A percentile compares a stretch with the other conserved stretches of the same genome.
Evolutionary conservation across 1,140 invertebrate species (phyloP).

Genomic region (Lysiphlebus fabarum): DNA sequence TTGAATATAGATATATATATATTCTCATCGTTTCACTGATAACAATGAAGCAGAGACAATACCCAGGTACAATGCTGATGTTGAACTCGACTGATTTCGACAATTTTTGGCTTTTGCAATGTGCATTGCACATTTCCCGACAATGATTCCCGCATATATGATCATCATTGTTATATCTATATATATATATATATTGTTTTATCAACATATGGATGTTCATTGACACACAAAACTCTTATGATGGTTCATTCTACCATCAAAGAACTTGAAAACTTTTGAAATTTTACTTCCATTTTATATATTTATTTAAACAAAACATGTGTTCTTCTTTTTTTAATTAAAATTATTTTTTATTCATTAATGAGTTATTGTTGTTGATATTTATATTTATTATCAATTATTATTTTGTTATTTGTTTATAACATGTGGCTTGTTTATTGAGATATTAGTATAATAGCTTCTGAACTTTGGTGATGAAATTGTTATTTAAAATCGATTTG

Average conservation of each 20-base stretch:
- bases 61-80: conserved; percentile 53
- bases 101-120: conserved; percentile 53
- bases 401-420: neutral
- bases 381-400: neutral
- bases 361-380: too few species aligned
- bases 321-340: too few species aligned
- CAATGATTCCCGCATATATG: conserved; percentile 54
- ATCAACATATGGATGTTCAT: conserved; percentile 18
- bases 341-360: too few species aligned
- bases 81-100: conserved; percentile 57
- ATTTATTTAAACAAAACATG: too few species aligned
- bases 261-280: too few species aligned
- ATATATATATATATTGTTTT: too few species aligned
- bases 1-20: conserved; percentile 29
- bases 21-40: conserved; percentile 35
- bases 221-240: conserved; percentile 31
- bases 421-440: neutral
- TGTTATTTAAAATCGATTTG: too few species aligned
- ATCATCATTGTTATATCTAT: conserved; percentile 36
- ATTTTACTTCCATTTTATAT: too few species aligned
- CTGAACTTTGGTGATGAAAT: too few species aligned
- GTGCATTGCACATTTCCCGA: conserved; percentile 46
- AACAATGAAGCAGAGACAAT: conserved; percentile 55
- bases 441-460: too few species aligned
- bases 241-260: too few species aligned